A percentile compares a stretch with the other conserved stretches of the same genome.
These are phyloP conservation scores for Gonatopus flavifemur DNA, from an alignment of 1,140 invertebrate species.

Conservation along the genomic window DNA sequence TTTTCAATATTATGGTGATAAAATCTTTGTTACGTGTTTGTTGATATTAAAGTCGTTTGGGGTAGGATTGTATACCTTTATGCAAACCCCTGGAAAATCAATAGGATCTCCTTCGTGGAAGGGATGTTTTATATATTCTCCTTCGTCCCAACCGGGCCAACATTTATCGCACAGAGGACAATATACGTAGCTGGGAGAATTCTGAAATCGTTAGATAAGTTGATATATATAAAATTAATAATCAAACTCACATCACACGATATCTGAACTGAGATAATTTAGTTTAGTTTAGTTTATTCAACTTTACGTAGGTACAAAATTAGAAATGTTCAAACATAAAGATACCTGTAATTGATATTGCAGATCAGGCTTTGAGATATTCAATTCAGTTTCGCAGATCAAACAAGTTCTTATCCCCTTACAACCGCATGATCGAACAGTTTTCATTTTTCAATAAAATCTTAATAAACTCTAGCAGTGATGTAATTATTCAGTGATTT, in stretches of 20 bases:
- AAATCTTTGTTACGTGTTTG: too few relatives aligned
- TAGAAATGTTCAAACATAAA: constrained; percentile 2
- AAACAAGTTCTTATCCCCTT: constrained; percentile 90
- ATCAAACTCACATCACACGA: neutral
- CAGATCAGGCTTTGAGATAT: constrained; percentile 59
- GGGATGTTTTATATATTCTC: constrained; percentile 66
- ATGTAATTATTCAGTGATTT: too few relatives aligned
- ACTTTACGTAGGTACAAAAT: neutral
- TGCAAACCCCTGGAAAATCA: constrained; percentile 70
- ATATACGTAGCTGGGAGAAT: constrained; percentile 68
- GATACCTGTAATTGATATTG: constrained; percentile 41
- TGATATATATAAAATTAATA: neutral
- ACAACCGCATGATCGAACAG: constrained; percentile 79
- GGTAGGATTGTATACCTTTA: too few relatives aligned
- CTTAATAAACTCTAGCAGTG: too few relatives aligned
- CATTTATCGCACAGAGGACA: constrained; percentile 75
- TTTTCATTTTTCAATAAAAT: constrained; percentile 64
- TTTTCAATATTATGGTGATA: constrained; percentile 19
- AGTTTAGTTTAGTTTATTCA: neutral
- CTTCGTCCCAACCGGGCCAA: constrained; percentile 71
- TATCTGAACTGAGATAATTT: neutral
- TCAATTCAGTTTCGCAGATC: constrained; percentile 75
- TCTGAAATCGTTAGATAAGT: constrained; percentile 43
- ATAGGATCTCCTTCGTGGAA: constrained; percentile 65
- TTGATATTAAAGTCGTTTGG: too few relatives aligned